Evolutionary conservation across 1,140 invertebrate species (phyloP), one percentile per base, ranked within the genome.

Genomic region (Meteorus sp.): DNA sequence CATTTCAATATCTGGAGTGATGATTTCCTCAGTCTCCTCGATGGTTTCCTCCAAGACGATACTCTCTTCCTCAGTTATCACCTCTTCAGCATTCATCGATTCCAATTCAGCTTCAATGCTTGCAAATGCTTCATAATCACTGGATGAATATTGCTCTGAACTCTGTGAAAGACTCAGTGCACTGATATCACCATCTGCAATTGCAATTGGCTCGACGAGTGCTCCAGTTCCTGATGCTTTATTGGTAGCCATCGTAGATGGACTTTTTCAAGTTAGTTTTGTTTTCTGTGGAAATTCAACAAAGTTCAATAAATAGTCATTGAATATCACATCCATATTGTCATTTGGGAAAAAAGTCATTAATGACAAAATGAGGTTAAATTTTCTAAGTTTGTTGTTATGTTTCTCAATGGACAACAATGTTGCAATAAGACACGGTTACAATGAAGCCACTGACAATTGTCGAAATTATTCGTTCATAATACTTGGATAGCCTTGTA

Each of bases 31-130:
- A 5, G 35, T 31, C 3, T 53, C 54, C 3, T 53, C 54, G 1
- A 54, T 39, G 8, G 50, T 53, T 37, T 59, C 45, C 22, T 63
- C 62, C 6, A 59, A 43, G 0, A 47, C 56, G 3, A 47, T 27
- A 39, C 20, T 37, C 8, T 63, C 58, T 6, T 79, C 77, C 9
- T 77, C 75, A 0, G 69, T 75, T 17, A 74, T 75, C 35, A 79
- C 76, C 68, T 80, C 78, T 19, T 79, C 78, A 9, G 78, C 67
- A 55, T 77, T 76, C 67, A 81, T 78, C 8, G 74, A 76, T 50
- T 81, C 78, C 15, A 81, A 64, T 56, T 80, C 79, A 0, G 75
- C 74, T 66, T 80, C 73, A 57, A 81, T 79, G 51, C 75, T 77
- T 6, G 73, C 77, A 35, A 81, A 66, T 5, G 73, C 70, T 55